Base-by-base conservation (phyloP, 2,888 invertebrate species). In the Netelia melanura region DNA sequence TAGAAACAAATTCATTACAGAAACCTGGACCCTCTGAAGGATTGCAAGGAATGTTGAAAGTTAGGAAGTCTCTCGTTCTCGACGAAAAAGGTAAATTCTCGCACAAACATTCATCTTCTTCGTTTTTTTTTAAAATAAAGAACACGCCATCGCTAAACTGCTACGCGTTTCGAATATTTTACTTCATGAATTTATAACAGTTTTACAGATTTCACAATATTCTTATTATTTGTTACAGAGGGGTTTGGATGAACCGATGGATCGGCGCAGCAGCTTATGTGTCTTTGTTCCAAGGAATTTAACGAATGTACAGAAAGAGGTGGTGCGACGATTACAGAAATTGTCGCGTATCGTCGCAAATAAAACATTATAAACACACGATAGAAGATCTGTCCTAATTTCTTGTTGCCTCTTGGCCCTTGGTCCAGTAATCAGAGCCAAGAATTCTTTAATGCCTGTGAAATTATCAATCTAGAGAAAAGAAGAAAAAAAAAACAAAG, bases 121-220 rank as follows among this genome's bases (percentile, higher is more conserved):
- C 14, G 11, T 25, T 25, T 25, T 48, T 48, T 48, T 17, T 43
- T 58, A 8, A 1, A 38, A 17, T 21, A 38, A 58, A 43, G 21
- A 58, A 56, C 56, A 58, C 43, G 43, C 21, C 38, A 58, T 52
- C 54, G 38, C 30, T 71, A 23, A 71, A 70, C 30, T 9, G 52
- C 54, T 14, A 70, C 54, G 30, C 30, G 65, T 70, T 70, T 56
- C 56, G 67, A 65, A 67, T 76, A 58, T 58, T 75, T 81, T 54
- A 75, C 75, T 81, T 64, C 48, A 25, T 43, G 30, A 76, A 52
- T 68, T 61, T 58, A 71, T 71, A 77, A 81, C 75, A 71, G 64
- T 76, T 82, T 71, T 71, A 82, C 75, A 81, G 56, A 25, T 76
- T 68, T 76, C 43, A 76, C 62, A 81, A 23, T 70, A 75, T 81